Percentiles rank a stretch among this genome's conserved stretches.
Evolutionary conservation across 1,140 invertebrate genomes (phyloP).

Genomic region (Trichoplusia ni): DNA sequence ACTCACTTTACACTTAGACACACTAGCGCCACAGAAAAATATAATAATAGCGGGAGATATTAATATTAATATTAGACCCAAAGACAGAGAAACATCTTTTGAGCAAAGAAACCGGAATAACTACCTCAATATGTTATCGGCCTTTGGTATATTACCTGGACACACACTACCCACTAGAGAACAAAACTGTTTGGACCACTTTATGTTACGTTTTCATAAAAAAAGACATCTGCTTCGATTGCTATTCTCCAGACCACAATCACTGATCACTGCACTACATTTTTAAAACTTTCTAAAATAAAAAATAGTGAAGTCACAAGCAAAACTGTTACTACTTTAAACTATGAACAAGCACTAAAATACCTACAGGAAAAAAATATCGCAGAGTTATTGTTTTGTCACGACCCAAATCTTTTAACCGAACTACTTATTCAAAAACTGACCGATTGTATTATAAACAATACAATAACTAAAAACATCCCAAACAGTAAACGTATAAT

Average conservation of each 20-base stretch:
- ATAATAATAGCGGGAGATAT: constrained; percentile 35
- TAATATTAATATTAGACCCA: constrained; percentile 35
- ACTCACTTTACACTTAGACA: constrained; percentile 15
- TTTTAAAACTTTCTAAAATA: neutral
- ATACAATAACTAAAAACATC: constrained; percentile 1
- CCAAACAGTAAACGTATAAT: constrained; percentile 8
- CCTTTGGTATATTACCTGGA: neutral
- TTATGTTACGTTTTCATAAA: neutral
- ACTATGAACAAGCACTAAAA: constrained; percentile 24
- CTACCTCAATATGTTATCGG: constrained; percentile 31
- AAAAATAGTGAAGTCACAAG: neutral
- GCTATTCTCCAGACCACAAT: neutral
- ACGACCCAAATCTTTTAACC: constrained; percentile 17
- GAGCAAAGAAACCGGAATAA: constrained; percentile 29
- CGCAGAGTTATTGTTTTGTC: neutral
- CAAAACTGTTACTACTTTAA: constrained; percentile 6
- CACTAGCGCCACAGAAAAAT: neutral
- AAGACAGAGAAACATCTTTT: constrained; percentile 1
- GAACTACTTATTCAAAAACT: constrained; percentile 14
- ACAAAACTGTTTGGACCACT: neutral
- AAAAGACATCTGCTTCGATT: neutral
- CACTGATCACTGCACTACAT: neutral
- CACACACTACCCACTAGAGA: neutral
- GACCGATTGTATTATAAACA: neutral
- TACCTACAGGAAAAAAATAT: constrained; percentile 6